Evolutionary conservation across 2,888 invertebrate species (phyloP), one percentile per base, ranked within the genome.

Genomic region (Prenolepis imparis): DNA sequence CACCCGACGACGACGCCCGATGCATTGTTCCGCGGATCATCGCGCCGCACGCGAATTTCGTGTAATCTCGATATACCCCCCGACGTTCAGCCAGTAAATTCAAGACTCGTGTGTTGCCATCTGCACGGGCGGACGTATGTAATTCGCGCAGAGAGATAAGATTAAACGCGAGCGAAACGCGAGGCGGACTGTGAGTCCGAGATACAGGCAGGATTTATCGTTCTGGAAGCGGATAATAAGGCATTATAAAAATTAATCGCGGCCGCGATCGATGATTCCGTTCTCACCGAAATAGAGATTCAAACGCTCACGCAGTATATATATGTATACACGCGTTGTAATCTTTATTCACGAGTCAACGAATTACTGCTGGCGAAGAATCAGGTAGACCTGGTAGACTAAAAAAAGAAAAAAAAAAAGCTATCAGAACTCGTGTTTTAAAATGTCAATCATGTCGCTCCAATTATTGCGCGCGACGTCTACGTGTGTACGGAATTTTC

Each of bases 141-240:
- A 87, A 89, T 89, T 87, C 88, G 73, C 73, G 28, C 64, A 18
- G 66, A 86, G 86, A 88, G 88, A 88, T 88, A 88, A 88, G 88
- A 86, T 89, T 89, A 87, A 70, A 57, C 78, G 70, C 68, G 78
- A 21, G 52, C n/a, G 75, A 12, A 39, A n/a, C 21, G 77, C 57
- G 68, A 36, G 36, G 21, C 21, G 78, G 44, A 70, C 44, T 28
- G 28, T 3, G 44, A 8, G 21, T 52, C 2, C n/a, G 11, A 80
- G 59, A 70, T 70, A 78, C 59, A 59, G 21, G 3, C 39, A 32
- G 21, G 8, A 78, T 80, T 80, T 80, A 80, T 80, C 41, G 72
- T 44, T 28, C 3, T 12, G 18, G 36, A 68, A 80, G 36, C 78
- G 70, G 59, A 70, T 80, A 80, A 70, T 80, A 48, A 78, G 70